Base-by-base conservation (phyloP, 2,113 vertebrate genomes). In the Eublepharis macularius region DNA sequence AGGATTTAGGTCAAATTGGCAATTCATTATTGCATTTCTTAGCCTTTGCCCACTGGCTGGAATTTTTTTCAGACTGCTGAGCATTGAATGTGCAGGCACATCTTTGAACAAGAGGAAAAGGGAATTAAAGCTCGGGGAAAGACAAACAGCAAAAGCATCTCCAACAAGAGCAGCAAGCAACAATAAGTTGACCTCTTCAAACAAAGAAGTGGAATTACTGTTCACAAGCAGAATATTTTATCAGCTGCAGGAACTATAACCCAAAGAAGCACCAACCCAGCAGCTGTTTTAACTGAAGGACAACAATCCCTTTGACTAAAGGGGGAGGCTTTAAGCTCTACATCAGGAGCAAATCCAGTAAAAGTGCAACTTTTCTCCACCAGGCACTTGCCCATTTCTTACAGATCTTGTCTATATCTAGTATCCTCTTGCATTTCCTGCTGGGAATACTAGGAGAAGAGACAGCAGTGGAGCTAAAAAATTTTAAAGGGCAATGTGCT, bases 211-310 rank as follows among this genome's bases (percentile, higher is more conserved):
- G 80, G 76, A 86, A 86, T 89, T 87, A 81, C 36, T 75, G 41
- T 36, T 32, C 73, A 45, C 74, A 92, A 85, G 76, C 43, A 87
- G 4, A 87, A 69, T 80, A 54, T 60, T 88, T 89, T 80, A 66
- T 21, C 72, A 51, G 78, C 88, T 89, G 81, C 76, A 92, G 43
- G 29, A 7, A 45, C 75, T 85, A 41, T 84, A 85, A 2, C 84
- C 6, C 17, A 84, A 78, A 90, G 54, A 90, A 81, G 89, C 90
- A 93, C 88, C 88, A 92, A 90, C 43, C 87, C 90, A 91, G 85
- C 84, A 84, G 89, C 74, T 83, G 26, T 39, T 91, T 78, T 36
- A 81, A 5, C 19, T 45, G 76, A 2, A 65, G 17, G 10, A 49
- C 89, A 76, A 69, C 81, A 69, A 24, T 87, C 54, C 72, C n/a